A percentile compares a stretch with the other conserved stretches of the same genome.
Conservation (phyloP, 1,140 invertebrate species). For the Drosophila punjabiensis region DNA sequence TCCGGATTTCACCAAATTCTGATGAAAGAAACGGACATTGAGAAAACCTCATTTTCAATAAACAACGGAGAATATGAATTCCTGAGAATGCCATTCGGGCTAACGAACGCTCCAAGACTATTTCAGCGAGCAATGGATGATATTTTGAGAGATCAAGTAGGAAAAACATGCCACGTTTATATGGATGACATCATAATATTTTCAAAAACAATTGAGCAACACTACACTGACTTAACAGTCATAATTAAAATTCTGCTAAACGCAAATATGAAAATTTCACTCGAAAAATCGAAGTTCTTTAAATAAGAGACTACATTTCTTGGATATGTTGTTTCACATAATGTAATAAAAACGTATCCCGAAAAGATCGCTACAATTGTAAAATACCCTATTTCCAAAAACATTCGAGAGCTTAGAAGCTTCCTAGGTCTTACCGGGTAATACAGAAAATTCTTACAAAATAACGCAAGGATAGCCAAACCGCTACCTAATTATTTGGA, state of each 20-base stretch:
- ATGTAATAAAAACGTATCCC: not conserved
- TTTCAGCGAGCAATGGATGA: not conserved
- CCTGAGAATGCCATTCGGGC: not conserved
- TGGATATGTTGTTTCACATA: too few species aligned
- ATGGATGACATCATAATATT: too few species aligned
- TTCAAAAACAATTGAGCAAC: too few species aligned
- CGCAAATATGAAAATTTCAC: not conserved
- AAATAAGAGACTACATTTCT: not conserved
- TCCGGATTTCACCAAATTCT: not conserved
- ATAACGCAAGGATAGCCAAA: too few species aligned
- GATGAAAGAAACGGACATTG: too few species aligned
- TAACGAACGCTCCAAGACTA: not conserved
- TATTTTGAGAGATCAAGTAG: conserved; percentile 31
- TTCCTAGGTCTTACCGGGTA: not conserved
- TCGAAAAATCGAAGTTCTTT: conserved; percentile 9
- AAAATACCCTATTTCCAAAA: too few species aligned
- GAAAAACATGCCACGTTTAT: too few species aligned
- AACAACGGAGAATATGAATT: conserved; percentile 6
- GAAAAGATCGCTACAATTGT: too few species aligned
- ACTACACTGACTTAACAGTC: not conserved
- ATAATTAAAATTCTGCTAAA: conserved; percentile 1
- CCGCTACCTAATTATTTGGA: too few species aligned
- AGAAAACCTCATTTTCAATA: not conserved
- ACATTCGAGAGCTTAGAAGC: too few species aligned
- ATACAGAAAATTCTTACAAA: too few species aligned